Percentiles rank a stretch among this genome's conserved stretches.
These are phyloP conservation scores for Microtus pennsylvanicus DNA, from an alignment of 2,113 vertebrate genomes.

Conservation along the genomic window DNA sequence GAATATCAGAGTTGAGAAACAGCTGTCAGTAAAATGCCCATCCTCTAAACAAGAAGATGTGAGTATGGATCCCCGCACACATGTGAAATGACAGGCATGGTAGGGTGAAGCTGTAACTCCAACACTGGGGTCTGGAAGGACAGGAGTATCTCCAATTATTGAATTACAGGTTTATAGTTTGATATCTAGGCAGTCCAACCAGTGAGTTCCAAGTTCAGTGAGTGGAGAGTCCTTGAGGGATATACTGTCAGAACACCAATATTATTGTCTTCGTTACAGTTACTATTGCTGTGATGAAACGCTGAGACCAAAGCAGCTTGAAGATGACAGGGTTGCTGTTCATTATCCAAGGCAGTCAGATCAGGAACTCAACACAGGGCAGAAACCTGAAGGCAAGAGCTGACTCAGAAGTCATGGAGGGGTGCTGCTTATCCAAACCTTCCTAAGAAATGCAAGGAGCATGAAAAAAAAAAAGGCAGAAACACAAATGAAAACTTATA, in stretches of 20 bases:
- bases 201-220: background rate
- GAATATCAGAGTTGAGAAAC: background rate
- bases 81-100: background rate
- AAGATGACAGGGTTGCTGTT: background rate
- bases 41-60: background rate
- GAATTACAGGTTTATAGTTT: background rate
- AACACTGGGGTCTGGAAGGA: background rate
- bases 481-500: background rate
- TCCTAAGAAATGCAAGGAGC: constrained; percentile 33
- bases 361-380: background rate
- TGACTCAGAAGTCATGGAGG: background rate
- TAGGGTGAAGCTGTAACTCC: background rate
- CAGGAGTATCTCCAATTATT: background rate
- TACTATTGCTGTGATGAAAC: too few species aligned
- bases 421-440: background rate
- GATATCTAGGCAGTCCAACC: background rate
- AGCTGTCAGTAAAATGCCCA: background rate
- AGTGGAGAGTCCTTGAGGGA: background rate
- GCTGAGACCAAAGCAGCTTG: background rate
- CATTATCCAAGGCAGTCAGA: background rate
- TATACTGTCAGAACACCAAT: background rate
- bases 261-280: background rate
- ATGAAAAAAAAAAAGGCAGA: background rate
- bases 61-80: background rate
- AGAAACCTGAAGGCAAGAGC: background rate